These are phyloP conservation scores for Sardina pilchardus DNA, from an alignment of 2,113 vertebrate species.

Conservation along the genomic window DNA sequence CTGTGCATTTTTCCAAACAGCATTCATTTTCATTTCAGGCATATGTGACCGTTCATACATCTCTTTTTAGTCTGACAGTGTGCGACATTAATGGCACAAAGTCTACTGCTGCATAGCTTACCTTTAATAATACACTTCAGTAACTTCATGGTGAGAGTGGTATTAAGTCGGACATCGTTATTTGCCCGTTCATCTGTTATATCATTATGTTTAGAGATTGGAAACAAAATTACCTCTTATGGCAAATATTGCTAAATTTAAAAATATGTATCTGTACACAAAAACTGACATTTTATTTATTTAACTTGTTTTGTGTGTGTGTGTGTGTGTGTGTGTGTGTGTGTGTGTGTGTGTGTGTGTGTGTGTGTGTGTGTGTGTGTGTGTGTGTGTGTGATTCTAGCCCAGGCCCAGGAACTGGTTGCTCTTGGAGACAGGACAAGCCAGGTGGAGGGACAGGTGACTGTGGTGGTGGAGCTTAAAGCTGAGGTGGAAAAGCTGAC, in stretches of 20 bases:
- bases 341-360: too few relatives aligned
- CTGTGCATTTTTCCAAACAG: background rate
- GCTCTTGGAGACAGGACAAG: background rate
- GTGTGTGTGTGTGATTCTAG: too few relatives aligned
- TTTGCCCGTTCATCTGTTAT: background rate
- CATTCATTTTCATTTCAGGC: background rate
- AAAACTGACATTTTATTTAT: background rate
- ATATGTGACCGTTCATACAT: too few relatives aligned
- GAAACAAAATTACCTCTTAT: background rate
- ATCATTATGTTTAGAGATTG: background rate
- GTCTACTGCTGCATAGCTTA: background rate
- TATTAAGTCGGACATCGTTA: background rate
- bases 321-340: too few relatives aligned
- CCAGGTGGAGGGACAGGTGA: slow-evolving; percentile 13
- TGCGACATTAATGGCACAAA: background rate
- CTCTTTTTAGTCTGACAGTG: too few relatives aligned
- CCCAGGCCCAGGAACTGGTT: background rate
- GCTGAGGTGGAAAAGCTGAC: background rate
- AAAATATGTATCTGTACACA: background rate
- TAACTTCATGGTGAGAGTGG: background rate
- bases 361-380: too few relatives aligned
- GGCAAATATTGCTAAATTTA: background rate
- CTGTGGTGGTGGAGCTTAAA: background rate
- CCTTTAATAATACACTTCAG: background rate
- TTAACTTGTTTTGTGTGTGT: too few relatives aligned